Percentiles rank a stretch among this genome's conserved stretches.
Evolutionary conservation across 2,113 vertebrate genomes (phyloP).

Genomic region (Spea bombifrons): DNA sequence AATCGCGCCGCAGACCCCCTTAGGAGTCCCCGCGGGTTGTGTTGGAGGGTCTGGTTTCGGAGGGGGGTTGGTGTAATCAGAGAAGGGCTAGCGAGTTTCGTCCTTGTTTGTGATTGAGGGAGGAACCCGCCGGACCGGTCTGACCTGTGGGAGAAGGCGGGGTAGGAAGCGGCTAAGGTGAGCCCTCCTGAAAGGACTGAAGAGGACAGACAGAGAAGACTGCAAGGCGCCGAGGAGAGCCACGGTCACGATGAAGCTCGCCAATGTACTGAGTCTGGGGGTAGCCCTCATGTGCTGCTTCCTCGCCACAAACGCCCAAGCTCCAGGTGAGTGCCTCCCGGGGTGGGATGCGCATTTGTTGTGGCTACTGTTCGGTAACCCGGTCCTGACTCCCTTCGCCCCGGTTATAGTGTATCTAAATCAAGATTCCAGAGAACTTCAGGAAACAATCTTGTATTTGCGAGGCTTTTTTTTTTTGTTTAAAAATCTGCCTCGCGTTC

Average conservation of each 20-base stretch:
- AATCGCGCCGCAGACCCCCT: neutral
- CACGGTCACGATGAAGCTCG: neutral
- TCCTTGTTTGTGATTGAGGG: slow-evolving; percentile 41
- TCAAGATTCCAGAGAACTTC: too few species aligned
- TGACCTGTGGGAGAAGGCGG: slow-evolving; percentile 25
- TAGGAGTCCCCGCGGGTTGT: too few species aligned
- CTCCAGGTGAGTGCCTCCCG: slow-evolving; percentile 51
- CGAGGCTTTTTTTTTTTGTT: too few species aligned
- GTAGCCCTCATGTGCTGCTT: neutral
- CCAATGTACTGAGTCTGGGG: neutral
- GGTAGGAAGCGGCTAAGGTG: slow-evolving; percentile 20
- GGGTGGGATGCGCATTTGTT: neutral
- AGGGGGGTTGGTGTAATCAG: slow-evolving; percentile 40
- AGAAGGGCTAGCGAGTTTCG: slow-evolving; percentile 17
- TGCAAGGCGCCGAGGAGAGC: neutral
- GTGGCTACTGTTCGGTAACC: neutral
- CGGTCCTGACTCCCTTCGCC: too few species aligned
- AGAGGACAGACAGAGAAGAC: neutral
- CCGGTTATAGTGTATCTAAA: too few species aligned
- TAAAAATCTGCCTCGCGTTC: too few species aligned
- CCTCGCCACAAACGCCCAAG: slow-evolving; percentile 31
- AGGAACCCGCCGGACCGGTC: slow-evolving; percentile 36
- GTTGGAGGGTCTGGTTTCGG: slow-evolving; percentile 1
- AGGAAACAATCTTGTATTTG: too few species aligned
- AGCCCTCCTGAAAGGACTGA: neutral